A percentile compares a stretch with the other conserved stretches of the same genome.
Conservation (phyloP, 1,140 invertebrate genomes). For the Drosophila ohnishii region DNA sequence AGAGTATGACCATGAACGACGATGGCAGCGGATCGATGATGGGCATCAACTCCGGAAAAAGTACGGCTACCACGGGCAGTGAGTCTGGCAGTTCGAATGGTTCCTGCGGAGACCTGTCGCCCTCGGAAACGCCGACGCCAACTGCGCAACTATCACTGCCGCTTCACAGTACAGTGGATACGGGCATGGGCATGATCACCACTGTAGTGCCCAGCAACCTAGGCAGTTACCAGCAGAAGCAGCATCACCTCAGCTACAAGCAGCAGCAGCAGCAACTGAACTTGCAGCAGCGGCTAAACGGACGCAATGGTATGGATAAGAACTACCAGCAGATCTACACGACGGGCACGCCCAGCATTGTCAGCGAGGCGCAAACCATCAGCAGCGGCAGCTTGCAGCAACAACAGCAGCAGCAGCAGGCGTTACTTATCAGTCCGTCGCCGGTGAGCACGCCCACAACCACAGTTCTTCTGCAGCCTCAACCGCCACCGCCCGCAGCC, state of each 20-base stretch:
- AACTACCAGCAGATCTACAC: constrained; percentile 71
- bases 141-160: constrained; percentile 41
- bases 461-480: constrained; percentile 54
- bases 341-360: constrained; percentile 48
- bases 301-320: constrained; percentile 72
- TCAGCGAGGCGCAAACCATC: constrained; percentile 54
- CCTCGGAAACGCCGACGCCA: constrained; percentile 77
- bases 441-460: constrained; percentile 62
- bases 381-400: constrained; percentile 43
- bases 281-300: constrained; percentile 71
- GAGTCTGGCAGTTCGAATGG: constrained; percentile 81
- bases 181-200: constrained; percentile 37
- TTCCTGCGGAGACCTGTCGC: constrained; percentile 76
- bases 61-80: constrained; percentile 69
- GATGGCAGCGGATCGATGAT: constrained; percentile 59
- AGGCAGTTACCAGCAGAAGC: constrained; percentile 54
- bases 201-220: constrained; percentile 43
- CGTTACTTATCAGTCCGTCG: constrained; percentile 65
- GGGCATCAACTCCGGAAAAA: constrained; percentile 68
- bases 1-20: constrained; percentile 72
- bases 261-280: constrained; percentile 65
- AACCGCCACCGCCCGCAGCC: constrained; percentile 53
- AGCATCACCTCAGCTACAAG: constrained; percentile 75
- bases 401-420: constrained; percentile 47
- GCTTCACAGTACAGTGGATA: constrained; percentile 44